phyloP scores from a whole-genome alignment of 2,113 vertebrate species.

The Hyperoodon ampullatus region DNA sequence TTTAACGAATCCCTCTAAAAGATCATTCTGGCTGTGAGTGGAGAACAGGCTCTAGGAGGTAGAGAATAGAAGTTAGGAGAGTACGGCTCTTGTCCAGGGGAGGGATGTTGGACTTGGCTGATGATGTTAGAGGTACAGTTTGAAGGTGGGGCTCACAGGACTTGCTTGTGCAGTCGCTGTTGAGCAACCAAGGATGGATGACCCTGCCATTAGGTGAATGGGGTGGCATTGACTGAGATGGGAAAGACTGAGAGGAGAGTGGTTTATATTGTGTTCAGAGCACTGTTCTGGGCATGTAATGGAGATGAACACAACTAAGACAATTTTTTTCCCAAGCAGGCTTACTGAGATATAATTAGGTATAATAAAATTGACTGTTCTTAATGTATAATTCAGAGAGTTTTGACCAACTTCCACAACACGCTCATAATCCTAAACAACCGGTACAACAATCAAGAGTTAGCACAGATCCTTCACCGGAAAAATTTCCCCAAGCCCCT shows the following conservation, averaged over 20 bases:
- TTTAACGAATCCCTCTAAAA: not conserved
- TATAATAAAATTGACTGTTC: not conserved
- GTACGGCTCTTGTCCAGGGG: not conserved
- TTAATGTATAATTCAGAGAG: not conserved
- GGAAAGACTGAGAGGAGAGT: not conserved
- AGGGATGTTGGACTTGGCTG: not conserved
- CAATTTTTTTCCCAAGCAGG: not conserved
- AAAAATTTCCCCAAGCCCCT: not conserved
- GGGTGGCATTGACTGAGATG: not conserved
- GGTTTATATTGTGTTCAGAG: not conserved
- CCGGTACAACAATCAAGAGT: not conserved
- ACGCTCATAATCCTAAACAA: not conserved
- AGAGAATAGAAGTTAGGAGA: not conserved
- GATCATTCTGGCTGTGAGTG: not conserved
- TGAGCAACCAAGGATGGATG: not conserved
- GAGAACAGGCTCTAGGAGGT: not conserved
- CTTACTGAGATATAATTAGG: not conserved
- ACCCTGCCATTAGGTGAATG: too few species aligned
- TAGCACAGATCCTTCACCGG: not conserved
- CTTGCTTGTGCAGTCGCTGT: not conserved
- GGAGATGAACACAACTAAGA: not conserved
- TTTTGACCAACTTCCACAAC: not conserved
- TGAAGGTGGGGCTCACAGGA: not conserved
- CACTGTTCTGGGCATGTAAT: not conserved
- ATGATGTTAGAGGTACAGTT: not conserved